phyloP scores from a whole-genome alignment of 2,113 vertebrate species.

The Cryptomyrus ogoouensis region DNA sequence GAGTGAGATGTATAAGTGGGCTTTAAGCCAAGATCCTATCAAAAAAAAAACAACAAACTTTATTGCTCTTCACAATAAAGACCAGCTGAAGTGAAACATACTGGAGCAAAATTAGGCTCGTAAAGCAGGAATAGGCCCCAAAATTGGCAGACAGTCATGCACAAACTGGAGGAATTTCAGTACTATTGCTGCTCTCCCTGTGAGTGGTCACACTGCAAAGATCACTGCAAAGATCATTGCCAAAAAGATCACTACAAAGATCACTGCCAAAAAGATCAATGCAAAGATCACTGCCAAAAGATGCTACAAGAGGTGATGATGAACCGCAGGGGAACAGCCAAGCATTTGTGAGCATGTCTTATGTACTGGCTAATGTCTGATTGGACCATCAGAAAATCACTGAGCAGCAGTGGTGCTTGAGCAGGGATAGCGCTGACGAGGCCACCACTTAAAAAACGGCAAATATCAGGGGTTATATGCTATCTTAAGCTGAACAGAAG shows the following conservation, averaged over 20 bases:
- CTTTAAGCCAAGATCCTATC: background rate
- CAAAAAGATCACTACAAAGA: too few species aligned
- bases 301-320: background rate
- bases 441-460: background rate
- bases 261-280: background rate
- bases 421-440: background rate
- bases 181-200: background rate
- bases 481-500: background rate
- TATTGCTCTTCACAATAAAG: background rate
- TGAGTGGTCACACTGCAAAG: background rate
- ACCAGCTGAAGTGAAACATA: background rate
- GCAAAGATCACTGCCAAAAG: background rate
- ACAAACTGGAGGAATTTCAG: background rate
- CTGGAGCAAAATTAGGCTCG: background rate
- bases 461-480: background rate
- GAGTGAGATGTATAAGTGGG: background rate
- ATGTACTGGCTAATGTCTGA: background rate
- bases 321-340: background rate
- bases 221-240: too few species aligned
- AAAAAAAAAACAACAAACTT: background rate
- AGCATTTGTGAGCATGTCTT: background rate
- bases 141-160: background rate
- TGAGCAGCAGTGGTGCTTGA: background rate
- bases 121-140: background rate
- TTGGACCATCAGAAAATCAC: background rate